phyloP scores from a whole-genome alignment of 2,888 invertebrate species.

The Hydraecia micacea region DNA sequence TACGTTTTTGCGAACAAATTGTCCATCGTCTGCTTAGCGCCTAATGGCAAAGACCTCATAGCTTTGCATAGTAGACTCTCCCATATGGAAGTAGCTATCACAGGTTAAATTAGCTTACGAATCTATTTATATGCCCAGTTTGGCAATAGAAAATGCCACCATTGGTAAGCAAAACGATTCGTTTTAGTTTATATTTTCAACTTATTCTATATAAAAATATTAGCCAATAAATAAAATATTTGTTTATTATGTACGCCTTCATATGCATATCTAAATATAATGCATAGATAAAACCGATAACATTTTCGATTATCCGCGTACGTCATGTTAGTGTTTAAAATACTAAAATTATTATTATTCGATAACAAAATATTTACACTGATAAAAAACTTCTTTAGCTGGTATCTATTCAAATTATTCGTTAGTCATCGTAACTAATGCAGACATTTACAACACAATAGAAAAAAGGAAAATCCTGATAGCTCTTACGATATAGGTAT shows the following conservation, averaged over 20 bases:
- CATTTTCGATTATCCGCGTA: constrained; percentile 32
- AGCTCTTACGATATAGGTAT: neutral
- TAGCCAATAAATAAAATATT: constrained; percentile 21
- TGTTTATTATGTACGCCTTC: constrained; percentile 25
- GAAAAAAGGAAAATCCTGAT: neutral
- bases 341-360: constrained; percentile 44
- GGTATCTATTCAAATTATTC: constrained; percentile 49
- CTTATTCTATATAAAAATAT: constrained; percentile 18
- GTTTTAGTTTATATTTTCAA: neutral
- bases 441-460: neutral
- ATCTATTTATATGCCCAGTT: neutral
- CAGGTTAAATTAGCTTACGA: neutral
- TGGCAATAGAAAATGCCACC: neutral
- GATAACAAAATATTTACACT: constrained; percentile 38
- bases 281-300: constrained; percentile 46
- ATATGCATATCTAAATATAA: constrained; percentile 25
- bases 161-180: neutral
- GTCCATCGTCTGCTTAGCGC: neutral
- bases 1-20: too few species aligned
- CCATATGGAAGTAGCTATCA: neutral
- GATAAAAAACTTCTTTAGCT: constrained; percentile 36
- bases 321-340: constrained; percentile 49
- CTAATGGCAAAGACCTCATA: neutral
- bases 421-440: constrained; percentile 14
- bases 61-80: neutral